Evolutionary conservation across 2,888 invertebrate species (phyloP).

Genomic region (Parnassius orleans): DNA sequence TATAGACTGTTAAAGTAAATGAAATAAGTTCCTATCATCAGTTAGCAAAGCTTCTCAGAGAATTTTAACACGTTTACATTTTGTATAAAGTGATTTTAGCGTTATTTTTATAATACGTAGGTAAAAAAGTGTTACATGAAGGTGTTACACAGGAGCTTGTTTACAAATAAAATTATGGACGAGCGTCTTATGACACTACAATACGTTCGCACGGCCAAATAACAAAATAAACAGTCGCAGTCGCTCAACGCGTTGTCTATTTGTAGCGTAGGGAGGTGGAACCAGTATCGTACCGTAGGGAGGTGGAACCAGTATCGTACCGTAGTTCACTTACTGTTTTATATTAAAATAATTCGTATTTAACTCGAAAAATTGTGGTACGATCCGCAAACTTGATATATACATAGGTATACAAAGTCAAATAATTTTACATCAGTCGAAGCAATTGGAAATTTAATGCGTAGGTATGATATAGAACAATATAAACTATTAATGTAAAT

Average conservation of each 20-base stretch:
- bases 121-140: slow-evolving; percentile 5
- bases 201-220: slow-evolving; percentile 4
- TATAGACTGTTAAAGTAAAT: too few relatives aligned
- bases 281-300: background rate
- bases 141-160: background rate
- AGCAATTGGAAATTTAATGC: too few relatives aligned
- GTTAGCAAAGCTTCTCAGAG: too few relatives aligned
- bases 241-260: background rate
- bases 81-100: background rate
- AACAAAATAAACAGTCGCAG: slow-evolving; percentile 9
- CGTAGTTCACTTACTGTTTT: background rate
- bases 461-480: too few relatives aligned
- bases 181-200: slow-evolving; percentile 1
- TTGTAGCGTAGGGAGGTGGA: slow-evolving; percentile 3
- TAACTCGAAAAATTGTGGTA: background rate
- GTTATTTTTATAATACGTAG: background rate
- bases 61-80: too few relatives aligned
- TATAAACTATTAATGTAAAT: too few relatives aligned
- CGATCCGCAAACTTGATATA: background rate
- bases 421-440: too few relatives aligned
- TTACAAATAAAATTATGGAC: slow-evolving; percentile 12
- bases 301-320: background rate
- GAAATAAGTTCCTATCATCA: too few relatives aligned
- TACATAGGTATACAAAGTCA: too few relatives aligned
- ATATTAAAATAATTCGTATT: background rate